These are phyloP conservation scores for Carettochelys insculpta DNA, from an alignment of 2,113 vertebrate genomes.

Conservation along the genomic window DNA sequence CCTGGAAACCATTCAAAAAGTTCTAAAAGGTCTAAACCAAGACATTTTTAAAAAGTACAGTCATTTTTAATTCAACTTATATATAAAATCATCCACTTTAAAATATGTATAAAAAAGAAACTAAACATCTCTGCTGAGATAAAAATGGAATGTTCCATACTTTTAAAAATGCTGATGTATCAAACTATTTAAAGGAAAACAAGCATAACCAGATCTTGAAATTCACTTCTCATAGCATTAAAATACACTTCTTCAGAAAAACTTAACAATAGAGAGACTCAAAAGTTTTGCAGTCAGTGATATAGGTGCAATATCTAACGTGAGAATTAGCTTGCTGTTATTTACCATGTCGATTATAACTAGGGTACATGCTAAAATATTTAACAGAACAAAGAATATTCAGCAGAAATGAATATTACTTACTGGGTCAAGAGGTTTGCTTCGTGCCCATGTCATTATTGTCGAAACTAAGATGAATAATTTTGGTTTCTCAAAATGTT, in stretches of 20 bases:
- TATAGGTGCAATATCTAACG: neutral
- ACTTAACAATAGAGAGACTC: no score
- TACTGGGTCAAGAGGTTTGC: conserved; percentile 82
- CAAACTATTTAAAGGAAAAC: neutral
- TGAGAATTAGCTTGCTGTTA: neutral
- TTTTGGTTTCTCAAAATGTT: conserved; percentile 80
- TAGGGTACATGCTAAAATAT: neutral
- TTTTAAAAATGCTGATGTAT: neutral
- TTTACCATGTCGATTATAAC: neutral
- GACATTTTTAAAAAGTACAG: neutral
- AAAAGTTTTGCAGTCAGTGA: neutral
- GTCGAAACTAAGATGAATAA: conserved; percentile 92
- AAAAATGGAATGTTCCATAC: neutral
- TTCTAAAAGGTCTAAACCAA: neutral
- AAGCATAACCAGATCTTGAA: neutral
- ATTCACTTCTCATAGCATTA: neutral
- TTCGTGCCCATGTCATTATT: conserved; percentile 91
- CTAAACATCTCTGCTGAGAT: neutral
- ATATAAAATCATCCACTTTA: neutral
- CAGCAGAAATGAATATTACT: conserved; percentile 53
- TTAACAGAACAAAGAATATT: neutral
- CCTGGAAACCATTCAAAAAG: neutral
- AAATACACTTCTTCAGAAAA: neutral
- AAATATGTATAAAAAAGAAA: neutral
- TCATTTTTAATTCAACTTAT: neutral